These are phyloP conservation scores for Sinhomidia bicolor DNA, from an alignment of 2,888 invertebrate species.

Conservation along the genomic window DNA sequence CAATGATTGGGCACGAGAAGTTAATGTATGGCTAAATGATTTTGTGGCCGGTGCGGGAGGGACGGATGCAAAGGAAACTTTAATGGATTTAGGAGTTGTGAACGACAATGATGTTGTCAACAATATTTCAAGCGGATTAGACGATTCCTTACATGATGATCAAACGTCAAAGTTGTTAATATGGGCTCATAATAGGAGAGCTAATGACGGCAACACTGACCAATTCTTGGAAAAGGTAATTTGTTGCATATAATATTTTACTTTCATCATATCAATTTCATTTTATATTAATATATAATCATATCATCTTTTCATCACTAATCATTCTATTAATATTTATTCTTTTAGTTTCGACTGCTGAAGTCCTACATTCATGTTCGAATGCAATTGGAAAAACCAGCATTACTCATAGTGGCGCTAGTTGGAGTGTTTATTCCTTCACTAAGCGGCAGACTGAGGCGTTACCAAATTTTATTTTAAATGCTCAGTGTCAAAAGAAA, in stretches of 20 bases:
- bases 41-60: constrained; percentile 68
- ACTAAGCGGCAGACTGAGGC: constrained; percentile 58
- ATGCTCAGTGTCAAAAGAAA: background rate
- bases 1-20: constrained; percentile 74
- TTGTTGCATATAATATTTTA: background rate
- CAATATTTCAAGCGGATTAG: background rate
- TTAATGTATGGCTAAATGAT: constrained; percentile 78
- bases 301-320: no score
- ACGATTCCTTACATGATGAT: background rate
- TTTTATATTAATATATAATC: no score
- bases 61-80: constrained; percentile 22
- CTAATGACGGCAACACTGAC: constrained; percentile 1
- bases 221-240: constrained; percentile 66
- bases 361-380: constrained; percentile 77
- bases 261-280: no score
- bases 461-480: constrained; percentile 66
- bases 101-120: background rate
- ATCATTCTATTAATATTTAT: background rate
- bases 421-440: constrained; percentile 60
- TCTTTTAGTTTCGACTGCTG: constrained; percentile 74
- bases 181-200: constrained; percentile 31
- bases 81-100: constrained; percentile 47
- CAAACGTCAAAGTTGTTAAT: background rate
- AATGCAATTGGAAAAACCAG: constrained; percentile 77
- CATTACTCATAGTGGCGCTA: constrained; percentile 69